Evolutionary conservation across 2,888 invertebrate species (phyloP), one percentile per base, ranked within the genome.

Genomic region (Drosophila melanosoma): DNA sequence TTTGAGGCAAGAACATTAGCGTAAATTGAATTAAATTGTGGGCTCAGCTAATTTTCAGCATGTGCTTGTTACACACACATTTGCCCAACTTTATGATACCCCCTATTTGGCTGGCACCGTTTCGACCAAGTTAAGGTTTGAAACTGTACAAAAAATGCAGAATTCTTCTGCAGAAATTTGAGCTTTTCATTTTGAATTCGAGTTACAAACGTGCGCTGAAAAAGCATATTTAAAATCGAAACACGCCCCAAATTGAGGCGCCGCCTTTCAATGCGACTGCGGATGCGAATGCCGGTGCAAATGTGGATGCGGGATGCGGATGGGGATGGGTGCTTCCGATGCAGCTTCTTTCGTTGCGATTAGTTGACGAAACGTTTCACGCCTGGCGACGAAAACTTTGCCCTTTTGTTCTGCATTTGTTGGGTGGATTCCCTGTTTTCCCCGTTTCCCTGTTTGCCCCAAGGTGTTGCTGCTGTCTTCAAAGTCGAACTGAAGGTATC

Each of bases 281-380:
- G 33, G 45, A 59, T 23, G 48, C 40, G 36, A 29, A 62, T 56
- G 61, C 23, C 42, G 33, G 51, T 54, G 38, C 48, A 33, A n/a
- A 63, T 56, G 66, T 12, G 36, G 35, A 38, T 65, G 48, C 40
- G 48, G 26, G 69, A 33, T 56, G 52, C 26, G 23, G 61, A 66
- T 65, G 48, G 36, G 48, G 61, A 61, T 70, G 61, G 67, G 36
- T 57, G 58, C 58, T 33, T 56, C 38, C 54, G 56, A 60, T 65
- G 75, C 71, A 70, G 69, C 33, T 48, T 45, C 57, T 76, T 76
- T 51, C 83, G 64, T 69, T 79, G 81, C 82, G 87, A 86, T 87
- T 89, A 79, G 83, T 83, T 91, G 91, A 91, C 89, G 91, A 91
- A 91, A 90, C 87, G 87, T 84, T 90, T 88, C 79, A 82, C 90